Conservation (phyloP, 2,888 invertebrate species). For the Eudemis profundana region DNA sequence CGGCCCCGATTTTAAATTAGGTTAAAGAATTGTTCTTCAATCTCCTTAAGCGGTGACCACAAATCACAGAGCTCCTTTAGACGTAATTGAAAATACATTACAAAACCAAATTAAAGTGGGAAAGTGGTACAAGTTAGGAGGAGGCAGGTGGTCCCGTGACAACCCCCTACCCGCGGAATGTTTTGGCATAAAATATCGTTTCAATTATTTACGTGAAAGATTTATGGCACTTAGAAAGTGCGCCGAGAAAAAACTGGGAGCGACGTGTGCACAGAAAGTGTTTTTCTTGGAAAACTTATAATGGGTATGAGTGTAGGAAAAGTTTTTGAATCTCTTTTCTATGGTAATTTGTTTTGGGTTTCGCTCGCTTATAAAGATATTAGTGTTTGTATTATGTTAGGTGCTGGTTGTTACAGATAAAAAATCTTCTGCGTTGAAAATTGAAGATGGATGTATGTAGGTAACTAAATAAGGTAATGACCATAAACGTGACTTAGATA, state of each 20-base stretch:
- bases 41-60: slow-evolving; percentile 75
- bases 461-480: no score
- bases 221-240: slow-evolving; percentile 85
- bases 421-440: slow-evolving; percentile 2
- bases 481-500: no score
- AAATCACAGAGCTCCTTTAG: slow-evolving; percentile 80
- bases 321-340: slow-evolving; percentile 83
- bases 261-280: slow-evolving; percentile 85
- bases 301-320: slow-evolving; percentile 83
- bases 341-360: slow-evolving; percentile 84
- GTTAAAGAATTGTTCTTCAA: slow-evolving; percentile 76
- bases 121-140: slow-evolving; percentile 83
- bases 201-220: slow-evolving; percentile 86
- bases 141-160: slow-evolving; percentile 79
- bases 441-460: not conserved
- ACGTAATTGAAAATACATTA: slow-evolving; percentile 86
- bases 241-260: slow-evolving; percentile 83
- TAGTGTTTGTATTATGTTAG: slow-evolving; percentile 64
- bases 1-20: slow-evolving; percentile 74
- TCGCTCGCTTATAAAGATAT: slow-evolving; percentile 73
- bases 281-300: slow-evolving; percentile 85
- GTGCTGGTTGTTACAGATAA: slow-evolving; percentile 6
- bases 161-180: slow-evolving; percentile 81
- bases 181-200: slow-evolving; percentile 86
- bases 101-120: slow-evolving; percentile 85